Conservation (phyloP, 2,113 vertebrate genomes). For the Delphinus delphis region DNA sequence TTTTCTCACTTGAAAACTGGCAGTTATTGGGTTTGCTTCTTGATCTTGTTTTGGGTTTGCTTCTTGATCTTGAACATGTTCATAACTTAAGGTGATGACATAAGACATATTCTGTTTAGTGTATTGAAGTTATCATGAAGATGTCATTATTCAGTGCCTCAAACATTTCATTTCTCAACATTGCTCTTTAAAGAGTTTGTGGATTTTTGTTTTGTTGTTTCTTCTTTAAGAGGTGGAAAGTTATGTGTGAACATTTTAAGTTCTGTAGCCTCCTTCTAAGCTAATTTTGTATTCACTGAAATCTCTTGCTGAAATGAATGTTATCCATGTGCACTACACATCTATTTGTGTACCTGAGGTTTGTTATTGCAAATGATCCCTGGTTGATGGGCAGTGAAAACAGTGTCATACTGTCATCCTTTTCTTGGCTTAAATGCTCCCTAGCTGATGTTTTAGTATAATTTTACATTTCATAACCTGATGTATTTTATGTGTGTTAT, state of each 20-base stretch:
- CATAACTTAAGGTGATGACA: slow-evolving; percentile 33
- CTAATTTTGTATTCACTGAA: slow-evolving; percentile 71
- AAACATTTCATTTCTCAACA: slow-evolving; percentile 59
- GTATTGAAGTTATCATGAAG: not conserved
- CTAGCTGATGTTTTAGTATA: not conserved
- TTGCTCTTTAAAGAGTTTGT: slow-evolving; percentile 49
- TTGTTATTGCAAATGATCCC: slow-evolving; percentile 62
- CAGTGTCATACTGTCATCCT: not conserved
- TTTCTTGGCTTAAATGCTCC: not conserved
- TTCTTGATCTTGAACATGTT: slow-evolving; percentile 19
- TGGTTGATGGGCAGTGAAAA: slow-evolving; percentile 11
- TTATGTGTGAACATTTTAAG: slow-evolving; percentile 70
- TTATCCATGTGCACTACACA: slow-evolving; percentile 44
- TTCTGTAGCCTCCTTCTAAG: slow-evolving; percentile 18
- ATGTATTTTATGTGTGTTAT: not conserved
- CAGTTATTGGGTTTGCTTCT: slow-evolving; percentile 9
- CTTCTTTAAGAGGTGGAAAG: slow-evolving; percentile 47
- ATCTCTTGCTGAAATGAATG: slow-evolving; percentile 63
- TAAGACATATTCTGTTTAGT: slow-evolving; percentile 51
- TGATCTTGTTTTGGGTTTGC: not conserved
- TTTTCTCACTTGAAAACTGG: slow-evolving; percentile 6
- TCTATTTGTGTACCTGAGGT: slow-evolving; percentile 74
- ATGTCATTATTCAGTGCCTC: slow-evolving; percentile 42
- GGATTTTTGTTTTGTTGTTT: slow-evolving; percentile 41
- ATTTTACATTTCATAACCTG: not conserved